Evolutionary conservation across 2,113 vertebrate genomes (phyloP), one percentile per base, ranked within the genome.

Genomic region (Apus apus): DNA sequence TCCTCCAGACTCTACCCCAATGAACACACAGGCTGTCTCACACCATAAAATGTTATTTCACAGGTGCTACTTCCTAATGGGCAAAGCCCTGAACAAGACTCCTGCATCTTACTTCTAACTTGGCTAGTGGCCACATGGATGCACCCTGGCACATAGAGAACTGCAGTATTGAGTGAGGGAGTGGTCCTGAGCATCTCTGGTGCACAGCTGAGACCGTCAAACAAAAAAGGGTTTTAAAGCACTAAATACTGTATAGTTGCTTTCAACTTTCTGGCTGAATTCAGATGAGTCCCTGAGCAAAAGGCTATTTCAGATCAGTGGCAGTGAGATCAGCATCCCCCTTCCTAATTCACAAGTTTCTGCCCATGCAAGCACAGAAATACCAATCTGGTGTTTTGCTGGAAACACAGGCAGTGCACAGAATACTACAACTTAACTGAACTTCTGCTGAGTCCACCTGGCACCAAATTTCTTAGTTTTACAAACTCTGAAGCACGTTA

Each of bases 141-240:
- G 60, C 40, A 38, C 29, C 51, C 2, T 43, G 68, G 43, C 64
- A 30, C 27, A 21, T 0, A 8, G 40, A 71, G 45, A 77, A 58
- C 11, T 21, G 22, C 18, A 40, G 43, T 13, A 40, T 16, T 1
- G 0, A 77, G 38, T 1, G 0, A 77, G 38, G 26, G 38, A 40
- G 13, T 5, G 36, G 29, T 29, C 53, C 54, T 51, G 36, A 86
- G 32, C 38, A 53, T 53, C 68, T 62, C 9, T 1, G 0, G 18
- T 10, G 25, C 1, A 1, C 21, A 58, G 68, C 17, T n/a, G 30
- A 86, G 54, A 86, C 8, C 2, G 0, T 58, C 7, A 62, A 70
- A 80, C 3, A 5, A 66, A 77, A 88, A 80, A 43, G 14, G 12
- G 6, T 13, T 53, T 50, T 27, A 8, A 73, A 88, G 30, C 30